These are phyloP conservation scores for Anagrus nilaparvatae DNA, from an alignment of 1,140 invertebrate species.

Conservation along the genomic window DNA sequence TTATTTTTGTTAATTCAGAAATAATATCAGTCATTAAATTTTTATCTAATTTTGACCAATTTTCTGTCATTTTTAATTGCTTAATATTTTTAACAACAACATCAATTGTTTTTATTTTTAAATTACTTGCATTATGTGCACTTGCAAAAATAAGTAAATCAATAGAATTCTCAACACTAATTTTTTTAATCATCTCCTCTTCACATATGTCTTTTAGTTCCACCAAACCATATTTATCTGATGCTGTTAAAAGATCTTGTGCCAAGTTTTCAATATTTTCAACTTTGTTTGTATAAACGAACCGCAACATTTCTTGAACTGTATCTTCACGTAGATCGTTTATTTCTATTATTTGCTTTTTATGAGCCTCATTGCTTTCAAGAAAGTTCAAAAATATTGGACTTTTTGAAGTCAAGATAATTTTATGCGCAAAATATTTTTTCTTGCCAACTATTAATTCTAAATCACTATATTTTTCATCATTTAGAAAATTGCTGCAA, in stretches of 20 bases:
- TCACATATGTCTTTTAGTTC: background rate
- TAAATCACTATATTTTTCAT: too few species aligned
- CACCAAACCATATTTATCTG: background rate
- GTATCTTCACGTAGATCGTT: background rate
- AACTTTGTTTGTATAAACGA: constrained; percentile 1
- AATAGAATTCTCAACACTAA: background rate
- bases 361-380: background rate
- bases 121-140: too few species aligned
- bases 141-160: too few species aligned
- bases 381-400: background rate
- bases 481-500: background rate
- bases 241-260: background rate
- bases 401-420: constrained; percentile 1
- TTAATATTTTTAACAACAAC: too few species aligned
- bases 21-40: too few species aligned
- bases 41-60: too few species aligned
- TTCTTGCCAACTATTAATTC: too few species aligned
- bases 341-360: constrained; percentile 1
- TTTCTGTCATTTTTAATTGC: too few species aligned
- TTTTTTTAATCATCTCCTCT: background rate
- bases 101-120: too few species aligned
- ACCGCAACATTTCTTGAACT: background rate
- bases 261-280: background rate
- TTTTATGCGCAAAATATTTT: too few species aligned
- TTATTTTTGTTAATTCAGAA: too few species aligned